Conservation (phyloP, 2,113 vertebrate species). For the Ceyx margarethae region DNA sequence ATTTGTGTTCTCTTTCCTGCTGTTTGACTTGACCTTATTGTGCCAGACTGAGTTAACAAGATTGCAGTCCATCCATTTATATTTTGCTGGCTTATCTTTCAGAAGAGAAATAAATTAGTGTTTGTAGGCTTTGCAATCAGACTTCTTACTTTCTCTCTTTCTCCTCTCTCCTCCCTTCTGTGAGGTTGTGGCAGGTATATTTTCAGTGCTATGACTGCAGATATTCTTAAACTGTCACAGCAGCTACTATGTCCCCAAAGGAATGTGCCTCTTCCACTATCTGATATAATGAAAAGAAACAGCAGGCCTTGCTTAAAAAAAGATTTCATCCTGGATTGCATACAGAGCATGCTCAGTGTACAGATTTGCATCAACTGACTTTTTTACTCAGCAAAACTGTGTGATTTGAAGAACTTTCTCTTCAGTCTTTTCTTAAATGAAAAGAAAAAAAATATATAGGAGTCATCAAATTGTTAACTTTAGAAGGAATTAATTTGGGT, state of each 20-base stretch:
- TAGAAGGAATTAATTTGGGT: not conserved
- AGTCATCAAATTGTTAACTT: not conserved
- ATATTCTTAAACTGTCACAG: not conserved
- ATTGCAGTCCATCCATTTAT: slow-evolving; percentile 20
- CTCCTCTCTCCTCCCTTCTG: not conserved
- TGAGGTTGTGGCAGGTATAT: slow-evolving; percentile 7
- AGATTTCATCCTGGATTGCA: slow-evolving; percentile 26
- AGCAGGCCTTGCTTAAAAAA: slow-evolving; percentile 48
- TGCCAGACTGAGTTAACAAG: slow-evolving; percentile 56
- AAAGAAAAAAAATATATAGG: not conserved
- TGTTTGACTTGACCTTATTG: slow-evolving; percentile 54
- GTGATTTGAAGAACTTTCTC: not conserved
- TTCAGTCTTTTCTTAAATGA: not conserved
- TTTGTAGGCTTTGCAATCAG: slow-evolving; percentile 5
- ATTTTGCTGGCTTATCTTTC: slow-evolving; percentile 45
- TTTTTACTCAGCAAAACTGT: not conserved
- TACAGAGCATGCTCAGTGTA: not conserved
- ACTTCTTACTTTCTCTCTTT: not conserved
- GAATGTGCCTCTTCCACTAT: not conserved
- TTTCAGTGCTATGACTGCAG: not conserved
- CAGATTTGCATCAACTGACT: not conserved
- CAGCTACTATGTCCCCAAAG: not conserved
- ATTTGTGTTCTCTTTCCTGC: slow-evolving; percentile 28
- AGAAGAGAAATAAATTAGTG: slow-evolving; percentile 24
- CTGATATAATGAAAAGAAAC: slow-evolving; percentile 21